Evolutionary conservation across 2,888 invertebrate species (phyloP).

Genomic region (Monochamus alternatus): DNA sequence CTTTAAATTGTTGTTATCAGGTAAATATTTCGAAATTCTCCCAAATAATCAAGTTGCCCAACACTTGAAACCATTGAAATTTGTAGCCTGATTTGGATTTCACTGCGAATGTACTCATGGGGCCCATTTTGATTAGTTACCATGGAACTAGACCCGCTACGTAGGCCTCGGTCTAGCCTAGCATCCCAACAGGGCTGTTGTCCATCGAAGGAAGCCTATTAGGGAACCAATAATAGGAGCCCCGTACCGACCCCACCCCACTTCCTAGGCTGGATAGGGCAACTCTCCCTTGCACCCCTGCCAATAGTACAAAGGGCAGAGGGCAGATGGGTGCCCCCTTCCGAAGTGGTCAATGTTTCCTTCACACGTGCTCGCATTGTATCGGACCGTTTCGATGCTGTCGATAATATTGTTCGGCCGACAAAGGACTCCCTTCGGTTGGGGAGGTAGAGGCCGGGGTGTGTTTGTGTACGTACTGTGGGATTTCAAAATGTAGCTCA

Average conservation of each 20-base stretch:
- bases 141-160: neutral
- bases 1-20: no score
- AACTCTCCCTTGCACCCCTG: constrained; percentile 40
- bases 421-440: neutral
- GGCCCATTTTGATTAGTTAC: neutral
- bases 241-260: constrained; percentile 42
- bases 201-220: constrained; percentile 27
- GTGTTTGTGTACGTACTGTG: no score
- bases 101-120: no score
- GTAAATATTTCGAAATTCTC: no score
- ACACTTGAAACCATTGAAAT: no score
- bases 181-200: neutral
- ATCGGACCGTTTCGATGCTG: neutral
- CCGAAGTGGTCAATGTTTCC: constrained; percentile 14
- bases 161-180: constrained; percentile 4
- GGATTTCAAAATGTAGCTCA: no score
- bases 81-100: no score
- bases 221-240: constrained; percentile 51
- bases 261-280: constrained; percentile 49
- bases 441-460: neutral
- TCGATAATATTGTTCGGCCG: constrained; percentile 7
- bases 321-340: constrained; percentile 4
- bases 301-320: neutral
- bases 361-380: constrained; percentile 15
- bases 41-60: no score